Conservation (phyloP, 2,113 vertebrate genomes). For the Siphamia tubifer region DNA sequence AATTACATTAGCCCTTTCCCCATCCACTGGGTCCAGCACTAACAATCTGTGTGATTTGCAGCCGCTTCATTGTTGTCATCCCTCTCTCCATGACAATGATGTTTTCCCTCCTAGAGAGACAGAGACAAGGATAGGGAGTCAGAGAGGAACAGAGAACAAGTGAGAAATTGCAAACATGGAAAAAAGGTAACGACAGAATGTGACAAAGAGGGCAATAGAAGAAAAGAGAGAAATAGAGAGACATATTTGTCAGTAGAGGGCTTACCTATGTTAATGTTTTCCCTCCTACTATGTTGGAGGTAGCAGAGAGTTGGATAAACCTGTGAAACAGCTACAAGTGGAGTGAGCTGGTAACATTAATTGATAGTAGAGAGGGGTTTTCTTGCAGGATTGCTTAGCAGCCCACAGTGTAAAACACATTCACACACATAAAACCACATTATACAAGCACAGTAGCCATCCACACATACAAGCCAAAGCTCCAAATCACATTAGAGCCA, state of each 20-base stretch:
- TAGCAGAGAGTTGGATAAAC: conserved; percentile 44
- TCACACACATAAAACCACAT: conserved; percentile 18
- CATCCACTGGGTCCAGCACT: conserved; percentile 68
- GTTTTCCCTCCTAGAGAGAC: conserved; percentile 69
- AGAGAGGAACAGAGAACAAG: conserved; percentile 23
- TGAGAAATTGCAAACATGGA: conserved; percentile 31
- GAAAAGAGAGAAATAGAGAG: conserved; percentile 45
- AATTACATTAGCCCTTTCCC: conserved; percentile 84
- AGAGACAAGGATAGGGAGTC: conserved; percentile 17
- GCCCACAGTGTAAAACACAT: conserved; percentile 19
- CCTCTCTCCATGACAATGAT: conserved; percentile 76
- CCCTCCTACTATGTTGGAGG: conserved; percentile 54
- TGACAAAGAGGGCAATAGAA: conserved; percentile 46
- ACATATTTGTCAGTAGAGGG: conserved; percentile 59
- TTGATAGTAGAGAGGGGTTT: conserved; percentile 56
- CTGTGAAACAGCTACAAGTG: conserved; percentile 57
- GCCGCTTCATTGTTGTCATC: conserved; percentile 80
- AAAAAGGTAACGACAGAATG: conserved; percentile 27
- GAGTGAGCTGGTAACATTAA: conserved; percentile 60
- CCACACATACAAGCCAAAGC: conserved; percentile 19
- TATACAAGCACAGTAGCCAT: conserved; percentile 28
- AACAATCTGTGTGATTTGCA: conserved; percentile 79
- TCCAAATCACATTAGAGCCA: conserved; percentile 36
- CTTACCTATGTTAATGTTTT: conserved; percentile 82
- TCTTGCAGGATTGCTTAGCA: conserved; percentile 35